Base-by-base conservation (phyloP, 1,140 invertebrate species). In the Sesamia nonagrioides region DNA sequence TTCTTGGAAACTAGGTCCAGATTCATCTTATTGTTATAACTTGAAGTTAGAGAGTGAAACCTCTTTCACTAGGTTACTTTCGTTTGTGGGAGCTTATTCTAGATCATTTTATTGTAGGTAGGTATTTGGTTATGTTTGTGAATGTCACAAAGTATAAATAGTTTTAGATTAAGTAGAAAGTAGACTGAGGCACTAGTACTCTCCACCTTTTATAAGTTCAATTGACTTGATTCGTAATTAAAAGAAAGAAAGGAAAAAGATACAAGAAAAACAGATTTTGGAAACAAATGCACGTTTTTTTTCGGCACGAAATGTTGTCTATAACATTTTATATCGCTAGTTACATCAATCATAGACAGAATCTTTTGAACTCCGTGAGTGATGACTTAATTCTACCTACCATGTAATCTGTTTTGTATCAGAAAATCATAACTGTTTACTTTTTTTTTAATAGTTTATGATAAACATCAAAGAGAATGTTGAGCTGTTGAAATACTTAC, bases 51-150 rank as follows among this genome's bases (percentile, higher is more conserved):
- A 63, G 61, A 82, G 80, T 78, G 77, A 78, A 82, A 82, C 74
- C 75, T 58, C 61, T 61, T 45, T 82, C 50, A 75, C 72, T 69
- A 21, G 17, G 60, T 78, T 75, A 71, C 81, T 66, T 79, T 69
- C 73, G 45, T 78, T 78, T 21, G 56, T 75, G 73, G 56, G 73
- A 75, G 42, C 54, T 42, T 42, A 37, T 60, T 74, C 15, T 40
- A n/a, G 42, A 72, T 74, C 68, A 71, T 54, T 71, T 27, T 71
- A 35, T 71, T 54, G 68, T n/a, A n/a, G n/a, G n/a, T n/a, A n/a
- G n/a, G n/a, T 71, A 37, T 63, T 63, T 40, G 5, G 9, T 61
- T 35, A 18, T 18, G 37, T 40, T 40, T 42, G 52, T 54, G 15
- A 40, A 17, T 63, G 61, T 58, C 27, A 15, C 21, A 3, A 21